These are phyloP conservation scores for Neotoxoptera formosana DNA, from an alignment of 1,140 invertebrate species.

Conservation along the genomic window DNA sequence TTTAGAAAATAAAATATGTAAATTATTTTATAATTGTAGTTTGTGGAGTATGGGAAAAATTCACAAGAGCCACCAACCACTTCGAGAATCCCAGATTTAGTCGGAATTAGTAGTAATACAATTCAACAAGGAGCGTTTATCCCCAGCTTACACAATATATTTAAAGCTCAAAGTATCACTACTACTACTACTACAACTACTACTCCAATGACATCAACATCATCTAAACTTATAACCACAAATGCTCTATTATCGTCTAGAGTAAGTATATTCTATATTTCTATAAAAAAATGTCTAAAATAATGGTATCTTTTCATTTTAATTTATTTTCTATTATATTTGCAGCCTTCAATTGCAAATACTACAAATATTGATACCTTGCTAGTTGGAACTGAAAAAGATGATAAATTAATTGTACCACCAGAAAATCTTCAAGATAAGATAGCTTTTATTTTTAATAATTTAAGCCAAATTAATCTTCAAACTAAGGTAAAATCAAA, in stretches of 20 bases:
- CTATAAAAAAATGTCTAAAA: not conserved
- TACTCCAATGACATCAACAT: not conserved
- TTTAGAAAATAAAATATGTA: not conserved
- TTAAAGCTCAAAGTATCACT: not conserved
- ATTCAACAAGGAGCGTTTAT: not conserved
- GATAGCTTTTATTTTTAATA: slow-evolving; percentile 99
- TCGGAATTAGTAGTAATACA: not conserved
- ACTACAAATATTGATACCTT: slow-evolving; percentile 98
- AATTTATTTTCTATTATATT: not conserved
- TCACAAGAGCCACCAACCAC: slow-evolving; percentile 4
- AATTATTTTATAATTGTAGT: not conserved
- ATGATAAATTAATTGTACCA: slow-evolving; percentile 87
- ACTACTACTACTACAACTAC: not conserved
- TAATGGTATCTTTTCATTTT: not conserved
- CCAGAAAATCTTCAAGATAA: slow-evolving; percentile 90
- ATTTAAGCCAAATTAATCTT: slow-evolving; percentile 94
- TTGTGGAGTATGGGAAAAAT: slow-evolving; percentile 34
- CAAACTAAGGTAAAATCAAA: slow-evolving; percentile 74
- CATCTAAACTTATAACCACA: not conserved
- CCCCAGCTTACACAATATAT: not conserved
- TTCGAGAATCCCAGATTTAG: not conserved
- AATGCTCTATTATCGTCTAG: not conserved
- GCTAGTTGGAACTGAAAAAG: slow-evolving; percentile 90
- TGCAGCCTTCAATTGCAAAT: slow-evolving; percentile 90
- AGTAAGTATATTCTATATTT: not conserved